Conservation (phyloP, 2,113 vertebrate genomes). For the Myrmecobius fasciatus region DNA sequence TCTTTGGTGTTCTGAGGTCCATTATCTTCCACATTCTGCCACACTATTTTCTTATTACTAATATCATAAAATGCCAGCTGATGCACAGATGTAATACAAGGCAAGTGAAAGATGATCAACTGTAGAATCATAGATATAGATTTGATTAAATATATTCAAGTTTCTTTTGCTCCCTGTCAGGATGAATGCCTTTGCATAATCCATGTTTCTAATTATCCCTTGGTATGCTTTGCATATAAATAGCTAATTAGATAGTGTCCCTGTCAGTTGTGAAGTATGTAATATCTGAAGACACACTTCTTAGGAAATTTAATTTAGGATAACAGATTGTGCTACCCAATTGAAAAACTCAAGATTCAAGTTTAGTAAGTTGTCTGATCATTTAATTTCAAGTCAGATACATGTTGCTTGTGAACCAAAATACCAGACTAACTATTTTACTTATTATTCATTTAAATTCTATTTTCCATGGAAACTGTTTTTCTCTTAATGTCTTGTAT, state of each 20-base stretch:
- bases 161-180: slow-evolving; percentile 84
- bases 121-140: slow-evolving; percentile 81
- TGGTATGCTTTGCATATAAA: slow-evolving; percentile 88
- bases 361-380: slow-evolving; percentile 74
- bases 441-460: slow-evolving; percentile 57
- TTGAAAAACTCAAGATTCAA: slow-evolving; percentile 81
- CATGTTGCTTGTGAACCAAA: slow-evolving; percentile 70
- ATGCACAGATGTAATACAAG: slow-evolving; percentile 83
- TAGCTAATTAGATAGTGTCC: slow-evolving; percentile 88
- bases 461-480: slow-evolving; percentile 4
- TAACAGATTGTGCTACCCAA: slow-evolving; percentile 83
- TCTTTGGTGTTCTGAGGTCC: neutral
- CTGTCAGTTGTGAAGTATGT: slow-evolving; percentile 85
- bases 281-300: slow-evolving; percentile 82
- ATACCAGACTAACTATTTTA: slow-evolving; percentile 56
- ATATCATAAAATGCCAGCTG: slow-evolving; percentile 82
- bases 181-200: slow-evolving; percentile 86
- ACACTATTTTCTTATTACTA: slow-evolving; percentile 56
- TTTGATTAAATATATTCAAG: slow-evolving; percentile 83
- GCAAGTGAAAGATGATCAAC: slow-evolving; percentile 82
- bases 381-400: slow-evolving; percentile 75
- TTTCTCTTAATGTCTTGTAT: slow-evolving; percentile 10
- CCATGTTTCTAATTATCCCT: slow-evolving; percentile 88
- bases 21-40: neutral
- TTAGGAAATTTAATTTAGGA: slow-evolving; percentile 86